Base-by-base conservation (phyloP, 2,113 vertebrate species). In the Dipodomys merriami region DNA sequence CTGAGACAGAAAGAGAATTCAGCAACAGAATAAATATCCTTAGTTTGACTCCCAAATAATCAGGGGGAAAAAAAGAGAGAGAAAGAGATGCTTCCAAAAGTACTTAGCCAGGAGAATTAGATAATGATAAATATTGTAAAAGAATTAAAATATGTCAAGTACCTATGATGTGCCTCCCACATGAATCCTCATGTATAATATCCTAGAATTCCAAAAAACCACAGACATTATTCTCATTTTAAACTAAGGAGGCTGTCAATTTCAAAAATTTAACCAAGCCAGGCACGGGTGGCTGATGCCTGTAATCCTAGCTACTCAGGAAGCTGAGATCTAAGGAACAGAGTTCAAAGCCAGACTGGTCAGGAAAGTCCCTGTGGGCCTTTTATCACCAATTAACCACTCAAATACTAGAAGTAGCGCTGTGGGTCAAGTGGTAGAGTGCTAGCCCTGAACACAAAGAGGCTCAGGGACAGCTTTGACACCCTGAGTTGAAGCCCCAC, bases 21-120 rank as follows among this genome's bases (percentile, higher is more conserved):
- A 92, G 87, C 85, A 96, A 96, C 84, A 97, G 94, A 96, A 96
- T 92, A 96, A 97, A 95, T 97, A 94, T 92, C 96, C 78, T 95
- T 94, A 60, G 77, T 96, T 96, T 97, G 95, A 82, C 82, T 25
- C 0, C 92, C 86, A 93, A 88, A 91, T 89, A 91, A 76, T 33
- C 77, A 91, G 60, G 49, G 79, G 71, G 78, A 77, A 49, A 67
- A 25, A 33, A 64, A 73, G 49, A 53, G 49, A 16, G 15, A 91
- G 60, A 62, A 27, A 74, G 62, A 30, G 33, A 30, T 18, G 30
- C 80, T 94, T 90, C 35, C 23, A 87, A 78, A 93, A 86, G 25
- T 86, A n/a, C 71, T 88, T 89, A 86, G 79, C 35, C 23, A 86
- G 9, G 33, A 83, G 39, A 91, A 93, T 72, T 46, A 89, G 53